Evolutionary conservation across 2,113 vertebrate genomes (phyloP), one percentile per base, ranked within the genome.

Genomic region (Globicephala melas): DNA sequence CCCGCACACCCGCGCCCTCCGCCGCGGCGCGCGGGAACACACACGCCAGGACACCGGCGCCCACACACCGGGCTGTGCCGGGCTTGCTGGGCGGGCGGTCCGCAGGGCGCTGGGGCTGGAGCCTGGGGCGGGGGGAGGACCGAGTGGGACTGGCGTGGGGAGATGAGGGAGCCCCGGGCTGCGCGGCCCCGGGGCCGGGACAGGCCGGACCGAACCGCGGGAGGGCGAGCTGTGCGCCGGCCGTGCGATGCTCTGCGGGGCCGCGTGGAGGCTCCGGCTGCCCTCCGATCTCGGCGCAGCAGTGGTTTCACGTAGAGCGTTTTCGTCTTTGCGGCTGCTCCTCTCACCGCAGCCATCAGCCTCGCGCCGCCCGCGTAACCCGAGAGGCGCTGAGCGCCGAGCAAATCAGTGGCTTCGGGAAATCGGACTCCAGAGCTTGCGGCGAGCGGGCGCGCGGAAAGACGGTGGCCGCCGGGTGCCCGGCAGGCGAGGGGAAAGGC

Each of bases 291-390:
- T 79, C 44, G 8, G 62, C 67, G 88, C 80, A 33, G 87, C 14
- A 38, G 70, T 6, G 65, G 44, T 67, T 67, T 94, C 41, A 33
- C 58, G 33, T 47, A 33, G 82, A 91, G 91, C 65, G 33, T 95
- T 92, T 90, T 77, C 26, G 67, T 94, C 88, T 89, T 96, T 94
- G 97, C 96, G 83, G 97, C 91, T 60, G 95, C 94, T 89, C 31
- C 33, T 60, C 77, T 95, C 77, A 81, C 96, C 93, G 93, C 97
- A 96, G 97, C 97, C 97, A 96, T 97, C 95, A 83, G 91, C 94
- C 95, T 88, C 31, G 55, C 79, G 82, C 89, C 36, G 18, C 28
- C 95, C 68, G 73, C 38, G 89, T 93, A 95, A 98, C 93, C 93
- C 15, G 62, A 97, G 96, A 97, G 93, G 93, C 85, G 60, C 77